phyloP scores from a whole-genome alignment of 2,888 invertebrate species.

The Dimorphilus gyrociliatus region DNA sequence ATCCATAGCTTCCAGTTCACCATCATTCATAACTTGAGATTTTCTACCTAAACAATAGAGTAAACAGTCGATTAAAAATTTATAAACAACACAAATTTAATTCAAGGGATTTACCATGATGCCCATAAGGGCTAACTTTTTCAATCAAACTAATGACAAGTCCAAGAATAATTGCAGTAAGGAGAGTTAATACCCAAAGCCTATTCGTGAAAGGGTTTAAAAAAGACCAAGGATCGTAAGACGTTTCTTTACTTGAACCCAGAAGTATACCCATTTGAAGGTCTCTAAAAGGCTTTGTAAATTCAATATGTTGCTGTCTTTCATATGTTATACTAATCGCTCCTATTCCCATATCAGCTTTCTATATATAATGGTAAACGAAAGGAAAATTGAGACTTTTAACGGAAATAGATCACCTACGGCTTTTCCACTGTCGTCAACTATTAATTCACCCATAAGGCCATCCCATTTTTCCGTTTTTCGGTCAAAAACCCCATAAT shows the following conservation, averaged over 20 bases:
- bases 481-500: conserved; percentile 49
- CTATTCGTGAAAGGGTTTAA: conserved; percentile 6
- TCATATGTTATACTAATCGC: conserved; percentile 92
- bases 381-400: too few species aligned
- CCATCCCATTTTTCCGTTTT: conserved; percentile 39
- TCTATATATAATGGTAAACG: conserved; percentile 50
- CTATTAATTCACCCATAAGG: conserved; percentile 36
- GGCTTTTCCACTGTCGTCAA: conserved; percentile 1
- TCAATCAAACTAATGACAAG: conserved; percentile 5
- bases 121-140: conserved; percentile 8
- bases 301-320: conserved; percentile 74
- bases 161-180: conserved; percentile 6
- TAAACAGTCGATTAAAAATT: background rate
- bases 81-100: background rate
- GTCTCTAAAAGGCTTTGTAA: conserved; percentile 90
- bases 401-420: conserved; percentile 1
- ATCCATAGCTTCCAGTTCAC: conserved; percentile 7
- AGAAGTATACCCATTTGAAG: conserved; percentile 70
- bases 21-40: conserved; percentile 4
- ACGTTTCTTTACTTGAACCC: background rate
- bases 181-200: conserved; percentile 6
- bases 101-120: conserved; percentile 6
- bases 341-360: conserved; percentile 78
- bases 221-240: conserved; percentile 8
- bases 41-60: conserved; percentile 4